Percentiles rank a stretch among this genome's conserved stretches.
These are phyloP conservation scores for Parotia lawesii DNA, from an alignment of 2,113 vertebrate species.

Conservation along the genomic window DNA sequence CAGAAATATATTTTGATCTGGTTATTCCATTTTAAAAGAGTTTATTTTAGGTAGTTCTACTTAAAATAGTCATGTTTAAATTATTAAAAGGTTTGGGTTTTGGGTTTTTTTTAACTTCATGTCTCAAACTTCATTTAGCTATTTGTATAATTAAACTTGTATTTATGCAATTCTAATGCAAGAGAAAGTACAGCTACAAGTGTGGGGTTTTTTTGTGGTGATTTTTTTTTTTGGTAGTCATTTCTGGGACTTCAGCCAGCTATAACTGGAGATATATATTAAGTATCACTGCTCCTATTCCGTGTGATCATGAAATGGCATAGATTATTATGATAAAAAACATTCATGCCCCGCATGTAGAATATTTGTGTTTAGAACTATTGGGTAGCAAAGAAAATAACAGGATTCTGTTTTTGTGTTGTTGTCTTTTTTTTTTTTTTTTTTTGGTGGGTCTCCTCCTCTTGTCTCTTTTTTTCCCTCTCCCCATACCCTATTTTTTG, in stretches of 20 bases:
- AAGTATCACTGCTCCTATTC: background rate
- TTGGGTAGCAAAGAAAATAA: background rate
- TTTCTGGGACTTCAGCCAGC: background rate
- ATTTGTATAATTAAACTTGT: background rate
- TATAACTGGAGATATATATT: background rate
- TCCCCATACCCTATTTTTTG: background rate
- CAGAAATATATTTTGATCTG: background rate
- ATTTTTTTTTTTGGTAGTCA: accelerated
- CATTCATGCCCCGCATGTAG: background rate
- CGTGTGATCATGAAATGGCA: background rate
- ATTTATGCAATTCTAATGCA: background rate
- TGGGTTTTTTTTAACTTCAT: background rate
- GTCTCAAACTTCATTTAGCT: background rate
- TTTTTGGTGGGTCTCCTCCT: too few species aligned
- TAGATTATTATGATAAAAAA: background rate
- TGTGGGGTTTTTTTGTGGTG: background rate
- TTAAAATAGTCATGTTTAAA: background rate
- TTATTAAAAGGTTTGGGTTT: background rate
- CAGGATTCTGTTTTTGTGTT: background rate
- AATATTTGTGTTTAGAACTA: background rate
- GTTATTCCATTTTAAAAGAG: background rate
- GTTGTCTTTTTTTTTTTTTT: background rate
- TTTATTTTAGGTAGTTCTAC: background rate
- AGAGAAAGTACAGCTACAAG: background rate
- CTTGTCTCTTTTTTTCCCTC: background rate